Evolutionary conservation across 1,140 invertebrate genomes (phyloP).

Genomic region (Coenobita brevimanus): DNA sequence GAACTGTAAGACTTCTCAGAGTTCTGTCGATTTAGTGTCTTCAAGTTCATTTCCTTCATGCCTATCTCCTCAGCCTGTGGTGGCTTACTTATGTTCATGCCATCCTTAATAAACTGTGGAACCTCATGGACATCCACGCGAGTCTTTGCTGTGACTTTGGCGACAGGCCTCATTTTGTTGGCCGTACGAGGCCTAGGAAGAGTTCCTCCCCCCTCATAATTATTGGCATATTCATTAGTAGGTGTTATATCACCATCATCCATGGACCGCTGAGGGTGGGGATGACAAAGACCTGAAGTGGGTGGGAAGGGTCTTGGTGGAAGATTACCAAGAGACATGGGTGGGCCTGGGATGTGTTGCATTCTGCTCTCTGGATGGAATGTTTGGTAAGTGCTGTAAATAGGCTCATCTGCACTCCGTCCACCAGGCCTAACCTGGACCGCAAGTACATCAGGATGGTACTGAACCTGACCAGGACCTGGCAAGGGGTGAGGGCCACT

Average conservation of each 20-base stretch:
- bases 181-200: constrained; percentile 85
- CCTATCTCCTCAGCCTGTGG: constrained; percentile 40
- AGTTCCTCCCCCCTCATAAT: constrained; percentile 82
- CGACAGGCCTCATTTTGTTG: constrained; percentile 87
- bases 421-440: constrained; percentile 74
- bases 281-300: constrained; percentile 73
- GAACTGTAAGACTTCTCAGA: constrained; percentile 46
- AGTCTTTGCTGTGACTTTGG: constrained; percentile 84
- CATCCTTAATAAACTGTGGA: constrained; percentile 55
- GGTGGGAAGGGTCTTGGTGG: constrained; percentile 72
- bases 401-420: constrained; percentile 70
- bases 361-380: constrained; percentile 57
- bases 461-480: constrained; percentile 68
- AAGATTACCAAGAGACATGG: constrained; percentile 48
- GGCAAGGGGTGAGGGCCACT: constrained; percentile 36
- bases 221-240: constrained; percentile 81
- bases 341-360: constrained; percentile 16
- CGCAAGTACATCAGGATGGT: constrained; percentile 74
- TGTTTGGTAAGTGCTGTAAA: constrained; percentile 71
- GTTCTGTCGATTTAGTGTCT: constrained; percentile 53
- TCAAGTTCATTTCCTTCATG: constrained; percentile 56
- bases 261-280: constrained; percentile 80
- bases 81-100: constrained; percentile 46
- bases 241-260: constrained; percentile 92
- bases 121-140: constrained; percentile 68